Conservation (phyloP, 1,140 invertebrate species). For the Andricus grossulariae region DNA sequence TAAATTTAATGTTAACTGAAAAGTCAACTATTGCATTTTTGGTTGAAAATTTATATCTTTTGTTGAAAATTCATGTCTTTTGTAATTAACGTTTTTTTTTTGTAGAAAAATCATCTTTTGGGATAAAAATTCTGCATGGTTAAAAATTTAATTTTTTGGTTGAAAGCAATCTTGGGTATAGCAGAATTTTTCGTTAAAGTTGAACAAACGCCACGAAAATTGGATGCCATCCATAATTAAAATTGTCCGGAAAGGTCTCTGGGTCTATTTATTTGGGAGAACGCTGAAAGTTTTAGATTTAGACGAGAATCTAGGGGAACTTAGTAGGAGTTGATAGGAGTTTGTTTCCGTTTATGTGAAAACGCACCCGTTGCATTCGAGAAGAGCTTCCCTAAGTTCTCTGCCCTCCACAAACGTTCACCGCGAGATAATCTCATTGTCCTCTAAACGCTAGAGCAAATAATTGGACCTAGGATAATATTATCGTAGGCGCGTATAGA, state of each 20-base stretch:
- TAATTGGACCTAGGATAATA: constrained; percentile 61
- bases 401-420: constrained; percentile 15
- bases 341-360: constrained; percentile 27
- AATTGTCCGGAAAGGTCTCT: not conserved
- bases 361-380: constrained; percentile 18
- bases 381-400: constrained; percentile 6
- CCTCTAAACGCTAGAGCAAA: constrained; percentile 54
- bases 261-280: not conserved
- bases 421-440: constrained; percentile 46
- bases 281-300: constrained; percentile 9
- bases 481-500: constrained; percentile 52
- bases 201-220: no score
- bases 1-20: no score
- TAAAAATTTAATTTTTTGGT: no score
- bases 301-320: constrained; percentile 9
- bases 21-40: no score
- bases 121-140: no score
- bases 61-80: no score
- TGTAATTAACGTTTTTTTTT: no score
- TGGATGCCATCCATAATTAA: no score
- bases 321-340: constrained; percentile 24
- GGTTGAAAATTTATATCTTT: no score
- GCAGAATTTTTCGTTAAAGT: no score
- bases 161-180: no score
- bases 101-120: no score